Evolutionary conservation across 2,113 vertebrate genomes (phyloP).

Genomic region (Elgaria multicarinata): DNA sequence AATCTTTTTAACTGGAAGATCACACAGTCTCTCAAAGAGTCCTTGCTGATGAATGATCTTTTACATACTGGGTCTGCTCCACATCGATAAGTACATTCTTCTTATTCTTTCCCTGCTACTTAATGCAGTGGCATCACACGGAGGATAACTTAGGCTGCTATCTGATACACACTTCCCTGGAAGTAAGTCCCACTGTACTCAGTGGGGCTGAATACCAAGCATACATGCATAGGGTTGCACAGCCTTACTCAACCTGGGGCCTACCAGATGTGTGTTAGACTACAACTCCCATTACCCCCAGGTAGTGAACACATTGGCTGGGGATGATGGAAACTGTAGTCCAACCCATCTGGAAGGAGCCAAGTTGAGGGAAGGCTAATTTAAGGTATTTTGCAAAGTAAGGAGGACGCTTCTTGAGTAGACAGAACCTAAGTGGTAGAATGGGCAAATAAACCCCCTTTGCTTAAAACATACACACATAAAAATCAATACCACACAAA

Average conservation of each 20-base stretch:
- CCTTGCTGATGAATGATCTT: neutral
- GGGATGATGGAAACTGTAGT: neutral
- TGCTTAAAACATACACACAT: neutral
- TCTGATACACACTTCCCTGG: neutral
- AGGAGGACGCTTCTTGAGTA: neutral
- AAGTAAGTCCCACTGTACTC: neutral
- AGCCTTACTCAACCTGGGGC: neutral
- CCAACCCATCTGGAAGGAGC: neutral
- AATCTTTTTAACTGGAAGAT: neutral
- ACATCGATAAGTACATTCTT: neutral
- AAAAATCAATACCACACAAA: neutral
- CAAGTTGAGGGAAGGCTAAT: neutral
- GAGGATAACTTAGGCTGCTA: neutral
- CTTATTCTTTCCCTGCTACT: neutral
- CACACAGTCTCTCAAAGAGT: fast-evolving
- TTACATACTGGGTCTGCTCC: neutral
- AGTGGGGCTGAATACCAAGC: neutral
- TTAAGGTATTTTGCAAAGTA: neutral
- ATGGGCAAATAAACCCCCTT: neutral
- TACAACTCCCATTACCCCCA: neutral
- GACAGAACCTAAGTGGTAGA: neutral
- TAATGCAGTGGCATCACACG: neutral
- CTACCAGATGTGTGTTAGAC: neutral
- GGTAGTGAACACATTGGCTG: neutral
- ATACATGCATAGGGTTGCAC: neutral